Evolutionary conservation across 2,888 invertebrate species (phyloP), one percentile per base, ranked within the genome.

Genomic region (Xestia sexstrigata): DNA sequence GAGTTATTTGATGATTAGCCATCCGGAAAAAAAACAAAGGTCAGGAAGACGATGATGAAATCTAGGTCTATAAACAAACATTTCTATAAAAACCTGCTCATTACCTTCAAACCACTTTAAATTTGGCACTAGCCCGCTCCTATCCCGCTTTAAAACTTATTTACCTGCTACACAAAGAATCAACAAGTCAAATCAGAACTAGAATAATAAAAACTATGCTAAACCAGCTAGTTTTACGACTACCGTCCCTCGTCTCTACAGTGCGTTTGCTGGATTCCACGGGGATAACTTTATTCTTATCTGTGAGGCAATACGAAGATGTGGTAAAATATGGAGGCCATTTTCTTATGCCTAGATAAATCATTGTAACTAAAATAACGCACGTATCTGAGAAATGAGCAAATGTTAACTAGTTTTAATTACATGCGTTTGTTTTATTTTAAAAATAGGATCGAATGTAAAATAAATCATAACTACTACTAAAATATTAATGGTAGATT

Each of bases 101-200:
- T 23, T 35, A 39, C 15, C 20, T 60, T 17, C 13, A 45, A 70
- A 6, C 6, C n/a, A 42, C 35, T 52, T 49, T 20, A 69, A n/a
- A 71, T 62, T 52, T 47, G 42, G 35, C 15, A 49, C 70, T 17
- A 52, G 7, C 11, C n/a, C 17, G 15, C 15, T 52, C 17, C 26
- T 2, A 45, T 45, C 39, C 35, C 60, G 17, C 65, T 45, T 55
- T 35, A 72, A 68, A 75, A 70, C 75, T 58, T 76, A 81, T 76
- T 79, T 78, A 78, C 82, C 85, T 82, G 73, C 58, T 65, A 66
- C 78, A 78, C 74, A 76, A 80, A 80, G 83, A 89, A 89, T 89
- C 90, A 89, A 89, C 90, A 89, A 89, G 90, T 89, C 89, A 84
- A 88, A 87, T 88, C 85, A 76, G 77, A 78, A 83, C 80, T 79